A percentile compares a stretch with the other conserved stretches of the same genome.
These are phyloP conservation scores for Tarsius wallacei DNA, from an alignment of 2,797 vertebrate species.

Conservation along the genomic window DNA sequence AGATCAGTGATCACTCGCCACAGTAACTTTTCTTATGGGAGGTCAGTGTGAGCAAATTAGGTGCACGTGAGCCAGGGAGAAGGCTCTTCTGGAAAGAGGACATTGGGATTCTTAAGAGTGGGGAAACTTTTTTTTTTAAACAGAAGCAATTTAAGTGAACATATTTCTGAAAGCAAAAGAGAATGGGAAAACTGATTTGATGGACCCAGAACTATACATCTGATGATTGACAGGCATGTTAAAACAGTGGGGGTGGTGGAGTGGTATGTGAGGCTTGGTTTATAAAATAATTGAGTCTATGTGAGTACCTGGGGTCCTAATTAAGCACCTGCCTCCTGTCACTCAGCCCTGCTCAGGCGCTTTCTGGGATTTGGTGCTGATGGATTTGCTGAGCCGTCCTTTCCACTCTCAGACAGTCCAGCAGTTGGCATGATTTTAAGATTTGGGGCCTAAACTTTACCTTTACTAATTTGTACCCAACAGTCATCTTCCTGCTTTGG, in stretches of 20 bases:
- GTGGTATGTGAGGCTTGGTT: neutral
- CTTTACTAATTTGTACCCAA: neutral
- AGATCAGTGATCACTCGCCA: accelerated
- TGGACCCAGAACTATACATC: neutral
- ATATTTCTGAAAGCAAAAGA: neutral
- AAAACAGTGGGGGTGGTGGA: accelerated
- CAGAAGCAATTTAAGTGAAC: neutral
- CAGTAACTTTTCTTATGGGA: neutral
- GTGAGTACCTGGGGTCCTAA: neutral
- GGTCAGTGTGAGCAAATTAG: too few species aligned
- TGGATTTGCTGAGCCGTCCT: neutral
- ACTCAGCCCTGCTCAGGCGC: accelerated
- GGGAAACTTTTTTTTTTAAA: neutral
- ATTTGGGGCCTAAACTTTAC: neutral
- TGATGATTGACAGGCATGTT: neutral
- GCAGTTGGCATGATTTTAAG: neutral
- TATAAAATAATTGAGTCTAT: neutral
- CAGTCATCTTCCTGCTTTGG: neutral
- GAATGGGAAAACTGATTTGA: neutral
- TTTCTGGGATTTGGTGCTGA: neutral
- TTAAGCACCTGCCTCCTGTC: accelerated
- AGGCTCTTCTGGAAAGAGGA: neutral
- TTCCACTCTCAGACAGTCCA: neutral
- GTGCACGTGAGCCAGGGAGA: accelerated
- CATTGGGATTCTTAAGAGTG: neutral